Percentiles rank a stretch among this genome's conserved stretches.
These are phyloP conservation scores for Drosophila fulvimacula DNA, from an alignment of 2,888 invertebrate genomes.

Conservation along the genomic window DNA sequence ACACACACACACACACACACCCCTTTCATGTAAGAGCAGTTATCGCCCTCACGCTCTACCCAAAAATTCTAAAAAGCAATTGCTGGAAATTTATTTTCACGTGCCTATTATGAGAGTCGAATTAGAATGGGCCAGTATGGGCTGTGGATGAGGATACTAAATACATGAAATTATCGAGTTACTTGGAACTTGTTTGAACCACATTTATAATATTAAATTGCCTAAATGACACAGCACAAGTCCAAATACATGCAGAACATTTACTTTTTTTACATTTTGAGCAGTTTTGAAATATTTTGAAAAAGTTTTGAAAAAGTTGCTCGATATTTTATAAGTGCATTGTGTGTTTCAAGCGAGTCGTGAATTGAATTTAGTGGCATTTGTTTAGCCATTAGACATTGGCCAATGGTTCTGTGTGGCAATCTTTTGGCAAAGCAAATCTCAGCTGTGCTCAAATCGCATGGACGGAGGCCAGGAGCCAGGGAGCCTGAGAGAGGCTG, in stretches of 20 bases:
- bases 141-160: slow-evolving; percentile 1
- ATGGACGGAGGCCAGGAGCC: neutral
- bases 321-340: too few relatives aligned
- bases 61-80: slow-evolving; percentile 59
- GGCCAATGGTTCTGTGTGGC: slow-evolving; percentile 13
- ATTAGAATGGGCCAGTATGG: slow-evolving; percentile 36
- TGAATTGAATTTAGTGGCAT: slow-evolving; percentile 4
- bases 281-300: neutral
- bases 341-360: neutral
- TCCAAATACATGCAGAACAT: too few relatives aligned
- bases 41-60: slow-evolving; percentile 43
- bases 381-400: slow-evolving; percentile 21
- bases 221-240: slow-evolving; percentile 10
- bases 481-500: neutral
- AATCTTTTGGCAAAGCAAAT: slow-evolving; percentile 62
- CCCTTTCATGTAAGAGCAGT: slow-evolving; percentile 66
- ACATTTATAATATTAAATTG: slow-evolving; percentile 21
- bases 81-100: slow-evolving; percentile 64
- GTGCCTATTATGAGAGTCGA: slow-evolving; percentile 51
- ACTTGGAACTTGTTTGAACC: slow-evolving; percentile 20
- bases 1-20: slow-evolving; percentile 41
- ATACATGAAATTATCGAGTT: slow-evolving; percentile 12
- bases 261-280: neutral
- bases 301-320: neutral
- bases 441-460: slow-evolving; percentile 55